Base-by-base conservation (phyloP, 2,888 invertebrate genomes). In the Dynastes tityus region DNA sequence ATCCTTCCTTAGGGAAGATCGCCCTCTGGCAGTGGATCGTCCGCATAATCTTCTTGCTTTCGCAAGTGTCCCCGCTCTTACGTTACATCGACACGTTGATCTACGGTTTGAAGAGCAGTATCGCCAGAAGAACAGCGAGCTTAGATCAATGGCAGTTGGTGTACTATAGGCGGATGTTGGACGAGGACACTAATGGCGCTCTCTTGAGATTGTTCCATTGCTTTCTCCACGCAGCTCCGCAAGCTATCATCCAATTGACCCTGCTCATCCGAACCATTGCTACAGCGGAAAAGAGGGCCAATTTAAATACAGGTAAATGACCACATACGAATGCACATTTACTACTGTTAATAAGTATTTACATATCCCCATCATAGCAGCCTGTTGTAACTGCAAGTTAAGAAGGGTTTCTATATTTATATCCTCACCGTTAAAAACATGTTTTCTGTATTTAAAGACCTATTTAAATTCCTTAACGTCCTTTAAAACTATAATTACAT, bases 51-150 rank as follows among this genome's bases (percentile, higher is more conserved):
- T 88, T 90, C 78, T 85, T 91, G 13, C 82, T 90, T 27, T 83
- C 90, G 22, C 90, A 90, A 84, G 83, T 90, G 61, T 88, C 90
- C 13, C 91, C 90, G 27, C 83, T 90, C 67, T 83, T 90, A 76
- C 87, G 91, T 78, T 90, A 90, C 82, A 85, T 88, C 58, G 90
- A 89, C 82, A 88, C 89, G 0, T 82, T 89, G 22, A 86, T 87
- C 49, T 89, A 88, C 81, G 89, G 89, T 45, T 85, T 89, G 27
- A 85, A 87, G 76, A 89, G 89, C 80, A 87, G 86, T 82, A 86
- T 88, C 49, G 86, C 87, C 45, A 87, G 83, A 13, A 85, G 85
- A 45, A 85, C 86, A 8, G 85, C 85, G 22, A 86, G 86, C 65
- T 82, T 83, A 64, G 86, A 86, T 76, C 84, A 86, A 55, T 85